A percentile compares a stretch with the other conserved stretches of the same genome.
These are phyloP conservation scores for Siniperca undulata DNA, from an alignment of 2,797 vertebrate genomes.

Conservation along the genomic window DNA sequence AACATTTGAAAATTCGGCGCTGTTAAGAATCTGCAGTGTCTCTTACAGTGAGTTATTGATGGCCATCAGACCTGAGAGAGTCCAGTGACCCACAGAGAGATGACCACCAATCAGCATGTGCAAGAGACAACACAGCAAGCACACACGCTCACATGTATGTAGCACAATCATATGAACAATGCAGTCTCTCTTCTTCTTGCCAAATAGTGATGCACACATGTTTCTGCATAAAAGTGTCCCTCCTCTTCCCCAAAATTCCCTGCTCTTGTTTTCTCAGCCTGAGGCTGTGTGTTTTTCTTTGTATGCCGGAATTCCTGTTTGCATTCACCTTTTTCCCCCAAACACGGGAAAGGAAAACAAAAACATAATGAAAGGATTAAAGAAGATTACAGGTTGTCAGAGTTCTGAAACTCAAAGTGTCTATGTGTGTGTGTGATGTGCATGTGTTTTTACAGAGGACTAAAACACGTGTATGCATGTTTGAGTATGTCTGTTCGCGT, in stretches of 20 bases:
- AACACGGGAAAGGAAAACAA: constrained; percentile 80
- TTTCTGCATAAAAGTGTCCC: constrained; percentile 55
- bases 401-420: constrained; percentile 70
- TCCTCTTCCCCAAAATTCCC: constrained; percentile 67
- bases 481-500: constrained; percentile 27
- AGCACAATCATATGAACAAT: constrained; percentile 59
- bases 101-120: constrained; percentile 33
- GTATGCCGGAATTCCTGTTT: constrained; percentile 86
- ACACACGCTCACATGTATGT: constrained; percentile 6
- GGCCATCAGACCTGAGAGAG: constrained; percentile 42
- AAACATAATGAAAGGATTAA: constrained; percentile 85
- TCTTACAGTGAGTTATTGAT: constrained; percentile 36
- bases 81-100: constrained; percentile 50
- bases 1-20: constrained; percentile 34
- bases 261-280: constrained; percentile 79
- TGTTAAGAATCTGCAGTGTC: constrained; percentile 1
- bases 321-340: constrained; percentile 81
- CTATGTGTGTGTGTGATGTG: constrained; percentile 23
- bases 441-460: constrained; percentile 45
- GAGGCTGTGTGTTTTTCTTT: constrained; percentile 82
- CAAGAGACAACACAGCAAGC: constrained; percentile 14
- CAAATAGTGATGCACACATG: constrained; percentile 61
- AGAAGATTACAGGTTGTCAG: constrained; percentile 79
- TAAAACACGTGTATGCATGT: constrained; percentile 41
- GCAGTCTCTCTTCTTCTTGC: constrained; percentile 59